A percentile compares a stretch with the other conserved stretches of the same genome.
These are phyloP conservation scores for Labeo catla DNA, from an alignment of 2,113 vertebrate species.

Conservation along the genomic window DNA sequence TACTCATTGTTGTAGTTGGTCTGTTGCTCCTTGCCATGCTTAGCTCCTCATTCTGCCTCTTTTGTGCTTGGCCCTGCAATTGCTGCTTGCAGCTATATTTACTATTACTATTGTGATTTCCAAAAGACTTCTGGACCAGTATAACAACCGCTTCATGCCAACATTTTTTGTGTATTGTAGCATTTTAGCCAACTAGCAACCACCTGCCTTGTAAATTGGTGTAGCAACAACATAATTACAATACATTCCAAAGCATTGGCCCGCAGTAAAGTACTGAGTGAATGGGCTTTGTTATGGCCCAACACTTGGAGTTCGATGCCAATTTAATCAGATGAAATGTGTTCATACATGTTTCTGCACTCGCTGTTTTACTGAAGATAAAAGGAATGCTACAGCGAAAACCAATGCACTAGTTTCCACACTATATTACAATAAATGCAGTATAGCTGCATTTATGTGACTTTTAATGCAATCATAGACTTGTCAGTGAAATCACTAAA, in stretches of 20 bases:
- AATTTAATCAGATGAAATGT: not conserved
- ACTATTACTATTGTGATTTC: not conserved
- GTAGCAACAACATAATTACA: not conserved
- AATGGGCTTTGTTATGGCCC: constrained; percentile 13
- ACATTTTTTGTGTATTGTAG: not conserved
- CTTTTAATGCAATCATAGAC: not conserved
- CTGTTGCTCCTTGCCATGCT: no score
- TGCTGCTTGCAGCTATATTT: no score
- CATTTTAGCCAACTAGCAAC: not conserved
- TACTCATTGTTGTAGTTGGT: no score
- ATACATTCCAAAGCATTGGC: not conserved
- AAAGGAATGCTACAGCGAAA: not conserved
- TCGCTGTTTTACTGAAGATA: not conserved
- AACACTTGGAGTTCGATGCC: not conserved
- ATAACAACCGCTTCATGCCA: not conserved
- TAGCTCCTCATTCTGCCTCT: no score
- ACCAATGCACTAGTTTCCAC: not conserved
- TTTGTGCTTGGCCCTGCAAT: no score
- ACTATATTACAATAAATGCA: not conserved
- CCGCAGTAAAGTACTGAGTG: not conserved
- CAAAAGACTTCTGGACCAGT: not conserved
- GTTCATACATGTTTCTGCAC: not conserved
- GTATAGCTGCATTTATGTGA: not conserved
- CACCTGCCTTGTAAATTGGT: constrained; percentile 7
- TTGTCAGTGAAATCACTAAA: not conserved